A percentile compares a stretch with the other conserved stretches of the same genome.
Conservation (phyloP, 2,888 invertebrate species). For the Catocala fraxini region DNA sequence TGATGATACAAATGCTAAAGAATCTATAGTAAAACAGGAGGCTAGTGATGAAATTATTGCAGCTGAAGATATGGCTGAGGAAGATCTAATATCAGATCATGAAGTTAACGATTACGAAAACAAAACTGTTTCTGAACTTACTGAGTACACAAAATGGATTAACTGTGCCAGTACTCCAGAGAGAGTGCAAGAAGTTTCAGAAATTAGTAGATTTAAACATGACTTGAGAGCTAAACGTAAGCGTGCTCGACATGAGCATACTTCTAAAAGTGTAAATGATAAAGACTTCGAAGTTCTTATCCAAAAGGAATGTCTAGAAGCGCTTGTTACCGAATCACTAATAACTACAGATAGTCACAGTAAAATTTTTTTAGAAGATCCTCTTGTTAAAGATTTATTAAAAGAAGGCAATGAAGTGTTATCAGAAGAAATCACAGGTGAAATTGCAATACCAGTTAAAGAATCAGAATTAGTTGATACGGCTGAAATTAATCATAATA, state of each 20-base stretch:
- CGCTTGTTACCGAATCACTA: constrained; percentile 7
- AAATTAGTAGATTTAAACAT: constrained; percentile 36
- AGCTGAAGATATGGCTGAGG: constrained; percentile 26
- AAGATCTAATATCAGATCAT: constrained; percentile 13
- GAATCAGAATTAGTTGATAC: background rate
- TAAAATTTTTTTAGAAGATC: constrained; percentile 15
- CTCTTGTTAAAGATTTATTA: constrained; percentile 6
- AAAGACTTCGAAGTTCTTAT: constrained; percentile 11
- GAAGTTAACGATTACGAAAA: constrained; percentile 11
- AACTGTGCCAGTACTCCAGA: constrained; percentile 25
- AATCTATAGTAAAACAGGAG: constrained; percentile 20
- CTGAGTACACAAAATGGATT: constrained; percentile 28
- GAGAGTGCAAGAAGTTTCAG: constrained; percentile 30
- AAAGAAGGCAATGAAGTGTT: background rate
- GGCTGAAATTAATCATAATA: background rate
- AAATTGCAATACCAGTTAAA: constrained; percentile 11
- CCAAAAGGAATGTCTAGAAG: constrained; percentile 18
- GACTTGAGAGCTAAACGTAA: constrained; percentile 19
- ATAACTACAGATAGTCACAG: constrained; percentile 5
- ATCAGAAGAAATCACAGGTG: constrained; percentile 4
- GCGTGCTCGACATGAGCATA: background rate
- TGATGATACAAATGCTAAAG: constrained; percentile 5
- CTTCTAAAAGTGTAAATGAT: constrained; percentile 10
- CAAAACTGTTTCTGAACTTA: constrained; percentile 13
- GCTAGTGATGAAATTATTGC: constrained; percentile 38